Percentiles rank a stretch among this genome's conserved stretches.
phyloP scores from a whole-genome alignment of 2,113 vertebrate species.

The Brevimyrus niger region DNA sequence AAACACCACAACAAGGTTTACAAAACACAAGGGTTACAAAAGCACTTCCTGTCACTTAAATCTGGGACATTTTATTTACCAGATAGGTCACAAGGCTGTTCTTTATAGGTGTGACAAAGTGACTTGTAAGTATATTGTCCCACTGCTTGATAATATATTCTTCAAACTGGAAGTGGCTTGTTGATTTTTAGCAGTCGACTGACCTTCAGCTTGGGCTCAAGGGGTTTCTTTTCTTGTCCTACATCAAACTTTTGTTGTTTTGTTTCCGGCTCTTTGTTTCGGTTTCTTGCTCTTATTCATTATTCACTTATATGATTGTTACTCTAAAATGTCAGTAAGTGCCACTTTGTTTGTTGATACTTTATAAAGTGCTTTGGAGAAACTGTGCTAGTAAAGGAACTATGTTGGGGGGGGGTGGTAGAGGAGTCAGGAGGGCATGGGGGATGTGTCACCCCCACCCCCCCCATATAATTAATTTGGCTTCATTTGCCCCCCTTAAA shows the following conservation, averaged over 20 bases:
- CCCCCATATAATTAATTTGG: background rate
- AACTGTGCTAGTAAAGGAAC: background rate
- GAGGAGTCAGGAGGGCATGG: background rate
- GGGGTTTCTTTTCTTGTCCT: background rate
- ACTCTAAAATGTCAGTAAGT: background rate
- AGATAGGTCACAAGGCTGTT: background rate
- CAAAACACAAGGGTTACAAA: too few species aligned
- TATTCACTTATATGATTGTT: background rate
- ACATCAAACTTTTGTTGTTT: background rate
- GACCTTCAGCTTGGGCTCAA: background rate
- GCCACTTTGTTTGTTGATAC: background rate
- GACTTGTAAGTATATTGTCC: background rate
- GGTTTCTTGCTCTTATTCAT: background rate
- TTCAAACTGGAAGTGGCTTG: background rate
- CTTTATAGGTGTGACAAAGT: background rate
- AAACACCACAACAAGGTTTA: background rate
- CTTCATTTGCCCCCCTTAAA: background rate
- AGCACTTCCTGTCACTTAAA: background rate
- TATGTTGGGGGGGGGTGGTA: too few species aligned
- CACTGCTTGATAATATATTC: background rate
- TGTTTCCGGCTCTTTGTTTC: background rate
- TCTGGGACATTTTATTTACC: background rate
- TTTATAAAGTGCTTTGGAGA: background rate
- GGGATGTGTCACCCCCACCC: background rate
- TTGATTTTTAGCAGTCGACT: background rate